Percentiles rank a stretch among this genome's conserved stretches.
Conservation (phyloP, 2,113 vertebrate species). For the Emydocephalus ijimae region DNA sequence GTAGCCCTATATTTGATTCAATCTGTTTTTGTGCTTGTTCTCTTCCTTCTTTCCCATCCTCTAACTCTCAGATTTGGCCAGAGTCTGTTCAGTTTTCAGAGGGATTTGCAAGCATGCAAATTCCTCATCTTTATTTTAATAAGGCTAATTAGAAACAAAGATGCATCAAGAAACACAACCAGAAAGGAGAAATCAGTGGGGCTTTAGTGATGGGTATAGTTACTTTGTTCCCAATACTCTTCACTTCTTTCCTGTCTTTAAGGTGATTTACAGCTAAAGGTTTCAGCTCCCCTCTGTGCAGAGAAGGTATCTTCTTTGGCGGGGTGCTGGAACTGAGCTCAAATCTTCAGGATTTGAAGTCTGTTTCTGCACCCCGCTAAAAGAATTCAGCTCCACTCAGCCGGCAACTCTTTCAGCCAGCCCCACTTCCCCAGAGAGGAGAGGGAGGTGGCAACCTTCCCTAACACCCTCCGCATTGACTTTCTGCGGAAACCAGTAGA, state of each 20-base stretch:
- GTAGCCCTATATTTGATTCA: background rate
- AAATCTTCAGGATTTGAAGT: no score
- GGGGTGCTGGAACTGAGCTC: background rate
- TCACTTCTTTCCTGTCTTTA: background rate
- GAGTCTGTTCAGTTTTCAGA: background rate
- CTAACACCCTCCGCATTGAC: background rate
- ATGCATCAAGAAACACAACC: background rate
- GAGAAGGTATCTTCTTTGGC: background rate
- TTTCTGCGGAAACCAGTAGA: background rate
- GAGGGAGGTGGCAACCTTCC: background rate
- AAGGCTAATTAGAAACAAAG: background rate
- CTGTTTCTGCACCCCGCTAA: no score
- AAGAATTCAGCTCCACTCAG: background rate
- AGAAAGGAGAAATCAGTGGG: background rate
- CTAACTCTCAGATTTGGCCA: background rate
- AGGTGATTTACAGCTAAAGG: background rate
- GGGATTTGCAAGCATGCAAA: background rate
- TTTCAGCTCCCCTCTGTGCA: background rate
- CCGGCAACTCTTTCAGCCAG: background rate
- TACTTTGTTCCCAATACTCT: background rate
- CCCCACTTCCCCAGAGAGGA: background rate
- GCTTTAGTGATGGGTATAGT: background rate
- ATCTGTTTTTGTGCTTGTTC: background rate
- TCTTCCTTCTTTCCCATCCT: background rate
- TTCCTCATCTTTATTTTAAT: background rate